Conservation (phyloP, 2,797 vertebrate species). For the Helarctos malayanus region DNA sequence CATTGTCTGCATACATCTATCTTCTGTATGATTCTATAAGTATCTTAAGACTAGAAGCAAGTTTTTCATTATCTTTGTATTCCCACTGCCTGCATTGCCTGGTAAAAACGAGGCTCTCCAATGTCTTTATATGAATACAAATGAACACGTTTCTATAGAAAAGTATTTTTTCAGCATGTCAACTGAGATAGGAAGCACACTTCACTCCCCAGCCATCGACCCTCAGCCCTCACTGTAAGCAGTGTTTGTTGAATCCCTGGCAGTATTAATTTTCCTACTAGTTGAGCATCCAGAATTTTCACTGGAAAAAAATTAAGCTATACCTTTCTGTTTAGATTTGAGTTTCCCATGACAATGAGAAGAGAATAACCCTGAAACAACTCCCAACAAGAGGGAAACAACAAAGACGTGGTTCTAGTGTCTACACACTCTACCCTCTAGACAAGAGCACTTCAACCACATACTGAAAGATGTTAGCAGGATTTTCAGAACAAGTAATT, state of each 20-base stretch:
- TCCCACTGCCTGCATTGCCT: not conserved
- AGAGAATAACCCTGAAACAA: constrained; percentile 6
- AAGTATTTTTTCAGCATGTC: not conserved
- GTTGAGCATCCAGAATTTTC: not conserved
- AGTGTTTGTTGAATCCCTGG: not conserved
- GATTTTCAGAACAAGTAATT: not conserved
- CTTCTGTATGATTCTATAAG: not conserved
- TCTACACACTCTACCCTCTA: not conserved
- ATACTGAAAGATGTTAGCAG: not conserved
- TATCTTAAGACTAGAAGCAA: not conserved
- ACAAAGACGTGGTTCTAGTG: not conserved
- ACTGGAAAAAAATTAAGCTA: not conserved
- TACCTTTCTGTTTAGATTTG: not conserved
- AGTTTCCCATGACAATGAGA: constrained; percentile 1
- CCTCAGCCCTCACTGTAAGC: not conserved
- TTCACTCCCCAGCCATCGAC: not conserved
- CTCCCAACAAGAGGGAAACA: not conserved
- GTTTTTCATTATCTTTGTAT: constrained; percentile 5
- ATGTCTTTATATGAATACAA: not conserved
- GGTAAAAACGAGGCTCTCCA: not conserved
- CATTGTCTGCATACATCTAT: not conserved
- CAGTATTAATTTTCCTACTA: not conserved
- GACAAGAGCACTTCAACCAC: not conserved
- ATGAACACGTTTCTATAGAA: not conserved
- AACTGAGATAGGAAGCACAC: not conserved